A percentile compares a stretch with the other conserved stretches of the same genome.
Conservation (phyloP, 2,113 vertebrate species). For the Polyodon spathula region DNA sequence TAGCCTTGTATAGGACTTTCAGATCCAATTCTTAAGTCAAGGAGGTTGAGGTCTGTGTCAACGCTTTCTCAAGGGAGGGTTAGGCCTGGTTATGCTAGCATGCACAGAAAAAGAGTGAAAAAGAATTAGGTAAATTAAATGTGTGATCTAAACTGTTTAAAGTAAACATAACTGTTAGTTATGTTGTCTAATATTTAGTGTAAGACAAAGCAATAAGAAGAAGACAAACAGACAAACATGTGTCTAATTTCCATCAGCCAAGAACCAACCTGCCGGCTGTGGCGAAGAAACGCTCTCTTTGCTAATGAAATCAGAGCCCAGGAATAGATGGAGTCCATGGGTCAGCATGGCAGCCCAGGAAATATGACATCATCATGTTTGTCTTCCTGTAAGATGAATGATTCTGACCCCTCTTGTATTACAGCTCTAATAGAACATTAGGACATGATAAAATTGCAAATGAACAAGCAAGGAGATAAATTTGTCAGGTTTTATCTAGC, state of each 20-base stretch:
- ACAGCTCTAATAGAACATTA: conserved; percentile 64
- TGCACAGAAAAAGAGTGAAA: too few relatives aligned
- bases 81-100: too few relatives aligned
- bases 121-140: too few relatives aligned
- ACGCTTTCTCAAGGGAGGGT: too few relatives aligned
- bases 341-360: conserved; percentile 42
- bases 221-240: not conserved
- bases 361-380: conserved; percentile 67
- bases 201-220: too few relatives aligned
- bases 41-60: too few relatives aligned
- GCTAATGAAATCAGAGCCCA: conserved; percentile 35
- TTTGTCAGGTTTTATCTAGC: conserved; percentile 35
- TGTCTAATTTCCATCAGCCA: not conserved
- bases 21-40: too few relatives aligned
- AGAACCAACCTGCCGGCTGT: not conserved
- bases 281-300: conserved; percentile 20
- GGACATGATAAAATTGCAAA: conserved; percentile 54
- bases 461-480: conserved; percentile 49
- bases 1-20: too few relatives aligned
- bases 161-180: too few relatives aligned
- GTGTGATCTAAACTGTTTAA: too few relatives aligned
- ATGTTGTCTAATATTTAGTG: too few relatives aligned
- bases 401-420: conserved; percentile 51
- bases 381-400: conserved; percentile 42
- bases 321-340: conserved; percentile 33